A percentile compares a stretch with the other conserved stretches of the same genome.
Evolutionary conservation across 2,113 vertebrate genomes (phyloP).

Genomic region (Myrmecobius fasciatus): DNA sequence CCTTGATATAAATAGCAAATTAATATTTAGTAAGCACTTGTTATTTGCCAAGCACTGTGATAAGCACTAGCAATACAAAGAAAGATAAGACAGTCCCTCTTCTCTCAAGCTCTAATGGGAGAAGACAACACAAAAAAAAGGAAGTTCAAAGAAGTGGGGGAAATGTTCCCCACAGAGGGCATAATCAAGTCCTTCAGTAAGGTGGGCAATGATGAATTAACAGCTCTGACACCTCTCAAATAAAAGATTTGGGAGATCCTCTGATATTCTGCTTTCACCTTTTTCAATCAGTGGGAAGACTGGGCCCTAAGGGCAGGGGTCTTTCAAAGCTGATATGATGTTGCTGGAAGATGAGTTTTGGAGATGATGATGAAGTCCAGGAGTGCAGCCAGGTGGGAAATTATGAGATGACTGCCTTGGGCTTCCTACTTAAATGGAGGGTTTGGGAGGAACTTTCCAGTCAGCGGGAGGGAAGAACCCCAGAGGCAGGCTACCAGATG

Average conservation of each 20-base stretch:
- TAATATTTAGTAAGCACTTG: background rate
- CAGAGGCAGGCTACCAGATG: background rate
- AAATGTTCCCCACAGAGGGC: background rate
- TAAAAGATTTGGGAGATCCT: background rate
- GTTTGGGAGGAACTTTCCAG: background rate
- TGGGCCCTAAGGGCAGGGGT: background rate
- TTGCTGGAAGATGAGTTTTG: background rate
- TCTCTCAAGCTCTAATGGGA: background rate
- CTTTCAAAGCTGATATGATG: background rate
- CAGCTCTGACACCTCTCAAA: background rate
- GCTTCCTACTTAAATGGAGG: background rate
- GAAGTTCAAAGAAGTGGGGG: background rate
- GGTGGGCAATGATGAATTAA: background rate
- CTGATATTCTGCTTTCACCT: background rate
- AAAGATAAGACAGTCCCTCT: background rate
- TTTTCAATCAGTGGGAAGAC: background rate
- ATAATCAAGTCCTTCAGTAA: background rate
- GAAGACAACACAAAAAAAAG: background rate
- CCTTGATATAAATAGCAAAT: background rate
- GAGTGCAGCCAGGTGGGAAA: background rate
- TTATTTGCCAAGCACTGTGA: no score
- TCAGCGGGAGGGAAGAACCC: background rate
- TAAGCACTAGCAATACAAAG: background rate
- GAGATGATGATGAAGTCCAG: background rate
- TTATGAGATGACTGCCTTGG: background rate